Percentiles rank a stretch among this genome's conserved stretches.
These are phyloP conservation scores for Felis catus DNA, from an alignment of 2,113 vertebrate species.

Conservation along the genomic window F.catus_Fca126_mat1.0 CM031411.1:62763001-62763500, in stretches of 20 bases:
- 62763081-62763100: neutral
- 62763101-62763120: neutral
- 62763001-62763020: neutral
- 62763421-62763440: neutral
- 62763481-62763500: neutral
- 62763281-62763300: neutral
- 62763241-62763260: neutral
- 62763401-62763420: conserved; percentile 8
- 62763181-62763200: neutral
- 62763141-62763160: neutral
- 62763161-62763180: neutral
- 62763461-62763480: neutral
- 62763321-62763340: neutral
- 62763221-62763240: neutral
- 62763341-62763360: neutral
- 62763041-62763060: neutral
- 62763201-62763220: neutral
- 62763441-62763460: neutral
- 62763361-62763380: neutral
- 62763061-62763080: neutral
- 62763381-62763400: neutral
- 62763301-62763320: neutral
- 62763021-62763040: neutral
- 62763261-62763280: neutral
- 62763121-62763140: neutral